Evolutionary conservation across 2,888 invertebrate species (phyloP).

Genomic region (Zaprionus obscuricornis): DNA sequence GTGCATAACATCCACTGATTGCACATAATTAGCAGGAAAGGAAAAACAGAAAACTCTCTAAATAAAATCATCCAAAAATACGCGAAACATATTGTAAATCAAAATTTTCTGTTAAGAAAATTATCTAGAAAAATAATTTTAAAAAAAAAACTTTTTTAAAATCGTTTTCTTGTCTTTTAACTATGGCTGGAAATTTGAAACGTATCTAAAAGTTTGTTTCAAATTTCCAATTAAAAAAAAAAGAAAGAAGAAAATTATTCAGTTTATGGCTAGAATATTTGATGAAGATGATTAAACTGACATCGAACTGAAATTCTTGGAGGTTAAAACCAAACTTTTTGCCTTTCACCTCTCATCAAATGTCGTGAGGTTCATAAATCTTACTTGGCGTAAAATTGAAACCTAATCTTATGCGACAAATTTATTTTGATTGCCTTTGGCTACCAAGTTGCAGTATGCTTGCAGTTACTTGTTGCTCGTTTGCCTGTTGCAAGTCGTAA

Average conservation of each 20-base stretch:
- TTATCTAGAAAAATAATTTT: too few species aligned
- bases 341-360: slow-evolving; percentile 50
- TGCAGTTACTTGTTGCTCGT: not conserved
- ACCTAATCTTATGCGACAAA: slow-evolving; percentile 55
- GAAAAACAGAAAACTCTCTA: not conserved
- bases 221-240: too few species aligned
- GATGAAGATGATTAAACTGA: slow-evolving; percentile 12
- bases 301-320: not conserved
- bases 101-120: too few species aligned
- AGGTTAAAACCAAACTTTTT: too few species aligned
- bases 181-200: too few species aligned
- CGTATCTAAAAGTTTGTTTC: too few species aligned
- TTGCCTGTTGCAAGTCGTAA: slow-evolving; percentile 12
- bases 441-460: slow-evolving; percentile 44
- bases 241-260: too few species aligned
- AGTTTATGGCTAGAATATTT: slow-evolving; percentile 12
- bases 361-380: slow-evolving; percentile 47
- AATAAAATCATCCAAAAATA: not conserved
- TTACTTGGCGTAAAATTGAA: slow-evolving; percentile 13
- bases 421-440: slow-evolving; percentile 62
- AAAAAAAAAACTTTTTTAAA: too few species aligned
- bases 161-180: too few species aligned
- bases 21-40: slow-evolving; percentile 21
- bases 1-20: slow-evolving; percentile 12
- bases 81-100: too few species aligned